A percentile compares a stretch with the other conserved stretches of the same genome.
Conservation (phyloP, 2,888 invertebrate species). For the Cephalotes varians region DNA sequence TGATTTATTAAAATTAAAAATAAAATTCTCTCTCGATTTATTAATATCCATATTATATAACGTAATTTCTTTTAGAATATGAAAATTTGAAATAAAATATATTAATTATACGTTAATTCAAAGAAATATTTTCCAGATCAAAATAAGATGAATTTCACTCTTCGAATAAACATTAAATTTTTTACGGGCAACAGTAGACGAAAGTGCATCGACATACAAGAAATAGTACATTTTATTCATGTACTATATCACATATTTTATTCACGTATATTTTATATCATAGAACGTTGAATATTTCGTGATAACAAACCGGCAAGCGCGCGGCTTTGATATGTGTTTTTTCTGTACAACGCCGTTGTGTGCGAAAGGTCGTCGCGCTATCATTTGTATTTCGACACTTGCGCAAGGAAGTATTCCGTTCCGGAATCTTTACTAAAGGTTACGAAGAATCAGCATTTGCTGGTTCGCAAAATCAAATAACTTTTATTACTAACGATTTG, state of each 20-base stretch:
- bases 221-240: slow-evolving; percentile 12
- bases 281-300: background rate
- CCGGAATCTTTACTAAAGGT: background rate
- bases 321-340: background rate
- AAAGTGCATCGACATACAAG: background rate
- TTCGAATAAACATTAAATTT: background rate
- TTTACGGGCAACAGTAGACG: background rate
- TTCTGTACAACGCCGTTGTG: background rate
- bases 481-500: background rate
- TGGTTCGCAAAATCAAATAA: background rate
- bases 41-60: background rate
- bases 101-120: background rate
- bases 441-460: background rate
- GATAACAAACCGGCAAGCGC: background rate
- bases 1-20: slow-evolving; percentile 17
- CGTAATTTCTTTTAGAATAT: background rate
- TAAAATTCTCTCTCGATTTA: slow-evolving; percentile 6
- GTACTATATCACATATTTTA: slow-evolving; percentile 2
- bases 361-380: background rate
- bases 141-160: background rate
- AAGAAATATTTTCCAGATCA: background rate
- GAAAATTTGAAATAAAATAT: background rate
- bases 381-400: background rate
- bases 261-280: background rate
- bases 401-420: background rate